Percentiles rank a stretch among this genome's conserved stretches.
Evolutionary conservation across 2,888 invertebrate genomes (phyloP).

Genomic region (Phrixothrix hirtus): DNA sequence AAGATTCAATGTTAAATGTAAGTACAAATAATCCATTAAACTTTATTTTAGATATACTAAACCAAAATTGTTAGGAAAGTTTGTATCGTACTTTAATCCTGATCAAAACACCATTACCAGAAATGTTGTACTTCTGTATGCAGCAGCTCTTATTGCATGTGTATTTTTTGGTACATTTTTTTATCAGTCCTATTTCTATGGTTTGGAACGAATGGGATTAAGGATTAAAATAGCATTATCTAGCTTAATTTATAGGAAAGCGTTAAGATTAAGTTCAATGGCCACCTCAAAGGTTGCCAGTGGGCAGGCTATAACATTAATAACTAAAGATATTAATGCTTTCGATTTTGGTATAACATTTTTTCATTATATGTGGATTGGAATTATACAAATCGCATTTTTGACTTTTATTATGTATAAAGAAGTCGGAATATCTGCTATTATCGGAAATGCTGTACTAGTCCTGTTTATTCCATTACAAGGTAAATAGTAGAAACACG

Average conservation of each 20-base stretch:
- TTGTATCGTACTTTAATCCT: constrained; percentile 69
- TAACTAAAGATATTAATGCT: constrained; percentile 84
- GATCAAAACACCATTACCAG: constrained; percentile 30
- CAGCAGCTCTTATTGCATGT: constrained; percentile 65
- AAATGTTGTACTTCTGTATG: constrained; percentile 41
- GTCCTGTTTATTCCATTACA: constrained; percentile 50
- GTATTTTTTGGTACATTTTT: constrained; percentile 57
- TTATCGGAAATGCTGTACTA: constrained; percentile 59
- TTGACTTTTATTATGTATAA: constrained; percentile 70
- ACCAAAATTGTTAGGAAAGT: constrained; percentile 66
- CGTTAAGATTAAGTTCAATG: constrained; percentile 70
- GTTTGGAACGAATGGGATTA: constrained; percentile 52
- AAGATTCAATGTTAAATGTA: too few relatives aligned
- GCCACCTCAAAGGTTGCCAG: constrained; percentile 81
- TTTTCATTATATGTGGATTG: constrained; percentile 69
- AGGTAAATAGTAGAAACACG: constrained; percentile 30
- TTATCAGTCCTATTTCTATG: constrained; percentile 5
- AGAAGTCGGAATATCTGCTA: constrained; percentile 57
- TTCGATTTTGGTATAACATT: constrained; percentile 83
- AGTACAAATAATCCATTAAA: background rate
- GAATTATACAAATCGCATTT: constrained; percentile 73
- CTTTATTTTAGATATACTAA: constrained; percentile 60
- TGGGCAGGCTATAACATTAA: constrained; percentile 55
- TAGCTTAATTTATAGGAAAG: constrained; percentile 79
- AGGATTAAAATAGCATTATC: constrained; percentile 80